Conservation (phyloP, 2,797 vertebrate genomes). For the Malurus leucopterus region DNA sequence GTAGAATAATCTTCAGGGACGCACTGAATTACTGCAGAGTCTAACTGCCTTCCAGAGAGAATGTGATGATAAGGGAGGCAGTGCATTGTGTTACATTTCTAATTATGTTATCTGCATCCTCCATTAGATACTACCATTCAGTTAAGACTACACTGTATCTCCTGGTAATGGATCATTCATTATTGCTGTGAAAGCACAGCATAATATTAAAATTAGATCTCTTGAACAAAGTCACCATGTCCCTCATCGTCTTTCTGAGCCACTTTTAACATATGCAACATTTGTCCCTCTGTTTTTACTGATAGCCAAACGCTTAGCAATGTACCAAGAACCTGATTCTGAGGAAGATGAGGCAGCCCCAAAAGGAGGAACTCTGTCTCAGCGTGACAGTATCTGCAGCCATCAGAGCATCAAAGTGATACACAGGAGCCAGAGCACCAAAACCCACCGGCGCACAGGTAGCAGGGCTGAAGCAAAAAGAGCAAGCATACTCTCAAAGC, state of each 20-base stretch:
- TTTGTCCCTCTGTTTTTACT: not conserved
- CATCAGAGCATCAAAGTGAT: conserved; percentile 84
- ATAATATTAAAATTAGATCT: not conserved
- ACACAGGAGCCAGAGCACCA: conserved; percentile 88
- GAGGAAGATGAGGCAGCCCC: conserved; percentile 88
- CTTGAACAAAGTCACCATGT: not conserved
- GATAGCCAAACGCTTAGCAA: conserved; percentile 87
- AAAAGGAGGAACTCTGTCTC: conserved; percentile 79
- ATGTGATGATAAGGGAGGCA: not conserved
- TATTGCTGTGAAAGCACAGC: not conserved
- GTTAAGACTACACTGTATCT: not conserved
- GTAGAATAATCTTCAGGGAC: not conserved
- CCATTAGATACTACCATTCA: not conserved
- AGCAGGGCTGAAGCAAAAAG: conserved; percentile 90
- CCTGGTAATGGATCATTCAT: not conserved
- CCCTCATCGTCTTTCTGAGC: not conserved
- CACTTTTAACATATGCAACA: not conserved
- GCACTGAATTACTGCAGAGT: not conserved
- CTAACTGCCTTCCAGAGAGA: not conserved
- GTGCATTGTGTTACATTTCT: not conserved
- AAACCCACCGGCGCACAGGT: conserved; percentile 87
- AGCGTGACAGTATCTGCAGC: conserved; percentile 83
- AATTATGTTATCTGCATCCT: conserved; percentile 11
- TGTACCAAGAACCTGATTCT: conserved; percentile 92
- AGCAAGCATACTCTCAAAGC: conserved; percentile 90